Evolutionary conservation across 2,113 vertebrate species (phyloP).

Genomic region (Percopsis transmontana): DNA sequence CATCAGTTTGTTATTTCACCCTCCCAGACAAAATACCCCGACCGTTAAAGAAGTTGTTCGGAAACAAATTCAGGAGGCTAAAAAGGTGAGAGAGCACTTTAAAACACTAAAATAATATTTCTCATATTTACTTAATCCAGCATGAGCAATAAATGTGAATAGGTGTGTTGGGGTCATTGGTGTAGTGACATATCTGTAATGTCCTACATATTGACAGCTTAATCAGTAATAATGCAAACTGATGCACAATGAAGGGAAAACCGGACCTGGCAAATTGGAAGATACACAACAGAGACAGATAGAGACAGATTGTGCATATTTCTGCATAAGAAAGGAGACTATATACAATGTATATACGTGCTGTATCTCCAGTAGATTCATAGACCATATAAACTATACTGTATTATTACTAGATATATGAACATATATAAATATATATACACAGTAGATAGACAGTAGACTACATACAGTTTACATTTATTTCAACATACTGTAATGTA

Average conservation of each 20-base stretch:
- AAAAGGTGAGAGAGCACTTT: conserved; percentile 78
- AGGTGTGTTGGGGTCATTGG: not conserved
- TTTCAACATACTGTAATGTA: too few species aligned
- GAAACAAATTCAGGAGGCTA: conserved; percentile 87
- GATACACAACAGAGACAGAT: not conserved
- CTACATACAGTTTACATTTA: too few species aligned
- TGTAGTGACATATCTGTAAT: too few species aligned
- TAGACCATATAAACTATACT: too few species aligned
- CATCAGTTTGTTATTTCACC: conserved; percentile 89
- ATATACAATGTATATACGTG: too few species aligned
- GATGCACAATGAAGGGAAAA: not conserved
- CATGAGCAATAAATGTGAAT: not conserved
- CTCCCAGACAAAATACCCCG: conserved; percentile 84
- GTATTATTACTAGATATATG: too few species aligned
- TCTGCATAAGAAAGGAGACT: too few species aligned
- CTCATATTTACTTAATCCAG: not conserved
- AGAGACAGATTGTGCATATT: too few species aligned
- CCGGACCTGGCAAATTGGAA: too few species aligned
- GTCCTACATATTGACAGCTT: not conserved
- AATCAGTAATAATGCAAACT: not conserved
- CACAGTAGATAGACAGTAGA: too few species aligned
- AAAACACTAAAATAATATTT: not conserved
- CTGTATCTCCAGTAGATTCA: too few species aligned
- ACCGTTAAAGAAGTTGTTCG: conserved; percentile 90
- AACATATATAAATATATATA: too few species aligned